Evolutionary conservation across 1,140 invertebrate species (phyloP).

Genomic region (Eupristina koningsbergeri): DNA sequence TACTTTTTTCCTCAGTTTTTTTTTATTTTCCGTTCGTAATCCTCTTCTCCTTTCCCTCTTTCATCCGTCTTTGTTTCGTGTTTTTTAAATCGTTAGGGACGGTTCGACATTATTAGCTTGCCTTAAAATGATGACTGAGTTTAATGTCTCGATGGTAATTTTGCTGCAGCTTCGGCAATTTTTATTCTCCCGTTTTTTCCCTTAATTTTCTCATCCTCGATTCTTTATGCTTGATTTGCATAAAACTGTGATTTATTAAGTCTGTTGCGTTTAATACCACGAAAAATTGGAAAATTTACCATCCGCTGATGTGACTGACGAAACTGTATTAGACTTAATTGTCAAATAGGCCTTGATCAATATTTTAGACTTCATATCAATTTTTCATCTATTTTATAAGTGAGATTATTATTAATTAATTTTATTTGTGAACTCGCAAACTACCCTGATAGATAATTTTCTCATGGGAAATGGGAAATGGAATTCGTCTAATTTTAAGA

Average conservation of each 20-base stretch:
- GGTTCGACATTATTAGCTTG: constrained; percentile 9
- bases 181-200: constrained; percentile 16
- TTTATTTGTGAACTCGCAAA: not conserved
- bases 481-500: not conserved
- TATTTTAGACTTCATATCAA: too few species aligned
- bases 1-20: not conserved
- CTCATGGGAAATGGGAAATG: too few species aligned
- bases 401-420: too few species aligned
- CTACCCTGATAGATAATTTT: not conserved
- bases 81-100: constrained; percentile 22
- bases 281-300: not conserved
- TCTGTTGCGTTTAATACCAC: not conserved
- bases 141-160: constrained; percentile 32
- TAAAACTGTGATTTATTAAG: not conserved
- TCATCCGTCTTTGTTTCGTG: not conserved
- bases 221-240: not conserved
- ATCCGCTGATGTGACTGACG: too few species aligned
- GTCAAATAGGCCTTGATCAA: too few species aligned
- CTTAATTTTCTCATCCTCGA: not conserved
- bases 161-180: constrained; percentile 33
- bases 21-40: not conserved
- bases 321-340: too few species aligned
- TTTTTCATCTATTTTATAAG: too few species aligned
- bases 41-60: not conserved
- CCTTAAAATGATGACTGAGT: not conserved